Conservation (phyloP, 1,140 invertebrate genomes). For the Orchesella cincta region DNA sequence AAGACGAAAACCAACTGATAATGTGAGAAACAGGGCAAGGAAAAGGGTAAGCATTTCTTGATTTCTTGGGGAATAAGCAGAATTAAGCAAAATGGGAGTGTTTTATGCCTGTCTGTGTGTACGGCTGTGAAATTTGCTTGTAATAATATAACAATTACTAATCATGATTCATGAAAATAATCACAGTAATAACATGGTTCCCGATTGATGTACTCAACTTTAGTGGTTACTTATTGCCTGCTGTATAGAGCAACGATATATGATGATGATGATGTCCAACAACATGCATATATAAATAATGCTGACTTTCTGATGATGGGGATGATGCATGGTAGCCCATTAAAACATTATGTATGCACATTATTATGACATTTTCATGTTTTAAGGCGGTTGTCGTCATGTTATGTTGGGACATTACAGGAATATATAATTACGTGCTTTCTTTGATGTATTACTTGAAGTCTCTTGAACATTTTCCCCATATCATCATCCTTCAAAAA, state of each 20-base stretch:
- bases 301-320: no score
- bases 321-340: constrained; percentile 8
- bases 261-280: no score
- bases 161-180: background rate
- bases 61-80: background rate
- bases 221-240: no score
- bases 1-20: background rate
- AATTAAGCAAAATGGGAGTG: background rate
- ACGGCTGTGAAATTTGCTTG: background rate
- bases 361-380: constrained; percentile 27
- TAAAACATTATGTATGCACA: constrained; percentile 13
- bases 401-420: background rate
- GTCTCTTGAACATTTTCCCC: background rate
- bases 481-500: no score
- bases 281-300: no score
- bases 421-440: constrained; percentile 2
- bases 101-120: background rate
- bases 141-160: background rate
- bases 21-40: background rate
- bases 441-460: constrained; percentile 8
- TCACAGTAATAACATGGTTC: no score
- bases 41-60: background rate
- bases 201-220: no score
- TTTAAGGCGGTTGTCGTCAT: constrained; percentile 25
- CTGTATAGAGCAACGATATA: no score